Conservation (phyloP, 1,140 invertebrate species). For the Drosophila subobscura region DNA sequence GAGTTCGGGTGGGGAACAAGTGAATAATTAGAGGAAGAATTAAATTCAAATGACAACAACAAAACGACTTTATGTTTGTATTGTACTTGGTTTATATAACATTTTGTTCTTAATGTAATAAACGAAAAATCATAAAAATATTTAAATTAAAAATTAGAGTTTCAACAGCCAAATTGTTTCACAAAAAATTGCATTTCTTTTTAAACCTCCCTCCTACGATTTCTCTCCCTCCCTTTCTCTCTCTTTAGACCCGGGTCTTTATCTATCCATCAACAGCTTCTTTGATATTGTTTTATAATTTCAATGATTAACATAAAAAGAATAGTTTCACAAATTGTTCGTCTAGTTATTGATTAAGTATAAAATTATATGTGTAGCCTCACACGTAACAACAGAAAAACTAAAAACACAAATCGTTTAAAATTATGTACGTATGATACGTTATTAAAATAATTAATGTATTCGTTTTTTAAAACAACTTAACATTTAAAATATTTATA, state of each 20-base stretch:
- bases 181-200: constrained; percentile 78
- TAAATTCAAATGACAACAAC: constrained; percentile 39
- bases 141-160: constrained; percentile 59
- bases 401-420: constrained; percentile 41
- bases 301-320: constrained; percentile 42
- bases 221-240: constrained; percentile 4
- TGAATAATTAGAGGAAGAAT: background rate
- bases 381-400: constrained; percentile 56
- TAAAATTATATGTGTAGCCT: constrained; percentile 47
- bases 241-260: background rate
- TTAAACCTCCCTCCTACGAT: constrained; percentile 18
- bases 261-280: constrained; percentile 50
- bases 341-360: constrained; percentile 14
- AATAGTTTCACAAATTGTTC: constrained; percentile 41
- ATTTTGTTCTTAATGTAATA: constrained; percentile 34
- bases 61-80: constrained; percentile 7
- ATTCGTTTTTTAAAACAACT: constrained; percentile 28
- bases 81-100: constrained; percentile 22
- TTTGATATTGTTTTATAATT: constrained; percentile 43
- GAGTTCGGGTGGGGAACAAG: background rate
- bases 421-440: constrained; percentile 26
- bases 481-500: constrained; percentile 29
- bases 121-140: constrained; percentile 62
- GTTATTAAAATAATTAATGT: constrained; percentile 17
- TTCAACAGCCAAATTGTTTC: constrained; percentile 79